Conservation (phyloP, 2,113 vertebrate genomes). For the human (Homo sapiens) region DNA sequence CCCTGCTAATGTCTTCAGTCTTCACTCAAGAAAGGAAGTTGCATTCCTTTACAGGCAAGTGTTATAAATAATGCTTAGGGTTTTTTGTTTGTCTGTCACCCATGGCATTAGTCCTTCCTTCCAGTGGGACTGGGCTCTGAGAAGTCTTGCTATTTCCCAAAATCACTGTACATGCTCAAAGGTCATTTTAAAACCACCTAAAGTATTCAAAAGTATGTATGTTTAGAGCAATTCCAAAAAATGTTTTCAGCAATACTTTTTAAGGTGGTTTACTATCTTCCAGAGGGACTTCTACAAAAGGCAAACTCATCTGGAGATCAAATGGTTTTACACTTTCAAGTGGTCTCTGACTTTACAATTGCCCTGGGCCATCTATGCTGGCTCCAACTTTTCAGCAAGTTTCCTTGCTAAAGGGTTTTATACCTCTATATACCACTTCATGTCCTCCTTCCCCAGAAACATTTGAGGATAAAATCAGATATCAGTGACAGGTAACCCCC, state of each 20-base stretch:
- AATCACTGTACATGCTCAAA: neutral
- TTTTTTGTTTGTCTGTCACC: neutral
- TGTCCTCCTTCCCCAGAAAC: neutral
- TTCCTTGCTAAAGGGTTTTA: neutral
- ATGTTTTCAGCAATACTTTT: slow-evolving; percentile 15
- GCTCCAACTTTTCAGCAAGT: neutral
- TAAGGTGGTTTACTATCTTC: neutral
- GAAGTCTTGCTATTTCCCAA: neutral
- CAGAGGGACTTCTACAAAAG: neutral
- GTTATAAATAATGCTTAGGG: neutral
- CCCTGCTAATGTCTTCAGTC: neutral
- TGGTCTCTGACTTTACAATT: neutral
- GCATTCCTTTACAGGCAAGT: neutral
- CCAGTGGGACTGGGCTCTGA: neutral
- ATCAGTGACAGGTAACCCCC: neutral
- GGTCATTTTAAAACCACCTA: slow-evolving; percentile 17
- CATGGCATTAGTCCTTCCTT: neutral
- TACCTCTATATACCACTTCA: neutral
- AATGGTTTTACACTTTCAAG: slow-evolving; percentile 2
- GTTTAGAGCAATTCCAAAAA: slow-evolving; percentile 38
- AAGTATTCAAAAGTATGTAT: neutral
- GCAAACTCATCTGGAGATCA: neutral
- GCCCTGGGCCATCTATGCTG: neutral
- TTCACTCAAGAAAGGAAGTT: neutral
- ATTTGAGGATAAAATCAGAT: neutral